These are phyloP conservation scores for Stratiomys singularior DNA, from an alignment of 2,888 invertebrate genomes.

Conservation along the genomic window DNA sequence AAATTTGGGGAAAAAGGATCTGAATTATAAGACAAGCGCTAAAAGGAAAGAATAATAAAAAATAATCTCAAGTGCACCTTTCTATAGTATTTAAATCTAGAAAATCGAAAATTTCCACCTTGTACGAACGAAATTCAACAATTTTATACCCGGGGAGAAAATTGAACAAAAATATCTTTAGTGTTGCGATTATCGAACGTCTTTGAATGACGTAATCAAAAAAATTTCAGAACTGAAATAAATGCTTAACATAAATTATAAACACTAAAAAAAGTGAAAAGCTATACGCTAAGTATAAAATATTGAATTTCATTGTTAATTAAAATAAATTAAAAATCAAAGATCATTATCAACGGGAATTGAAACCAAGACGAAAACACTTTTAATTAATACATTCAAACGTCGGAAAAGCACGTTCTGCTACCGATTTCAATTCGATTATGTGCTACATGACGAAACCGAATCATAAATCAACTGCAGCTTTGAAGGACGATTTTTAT, in stretches of 20 bases:
- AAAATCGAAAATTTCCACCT: not conserved
- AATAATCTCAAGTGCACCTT: not conserved
- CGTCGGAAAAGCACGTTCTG: not conserved
- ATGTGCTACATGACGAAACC: not conserved
- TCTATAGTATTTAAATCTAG: not conserved
- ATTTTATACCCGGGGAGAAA: not conserved
- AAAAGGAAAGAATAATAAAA: not conserved
- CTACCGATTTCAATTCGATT: not conserved
- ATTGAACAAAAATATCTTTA: not conserved
- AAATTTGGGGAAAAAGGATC: constrained; percentile 13
- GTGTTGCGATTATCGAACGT: not conserved
- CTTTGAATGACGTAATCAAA: constrained; percentile 32
- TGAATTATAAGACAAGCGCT: not conserved
- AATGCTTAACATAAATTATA: not conserved
- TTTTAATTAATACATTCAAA: not conserved
- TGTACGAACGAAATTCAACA: constrained; percentile 1
- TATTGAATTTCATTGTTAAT: constrained; percentile 2
- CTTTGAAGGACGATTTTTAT: not conserved
- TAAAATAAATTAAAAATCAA: constrained; percentile 3
- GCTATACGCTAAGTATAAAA: constrained; percentile 2
- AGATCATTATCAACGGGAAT: not conserved
- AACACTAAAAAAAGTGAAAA: constrained; percentile 9
- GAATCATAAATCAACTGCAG: not conserved
- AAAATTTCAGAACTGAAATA: constrained; percentile 12
- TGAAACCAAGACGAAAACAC: not conserved